Percentiles rank a stretch among this genome's conserved stretches.
Conservation (phyloP, 1,140 invertebrate species). For the Agrilus planipennis region DNA sequence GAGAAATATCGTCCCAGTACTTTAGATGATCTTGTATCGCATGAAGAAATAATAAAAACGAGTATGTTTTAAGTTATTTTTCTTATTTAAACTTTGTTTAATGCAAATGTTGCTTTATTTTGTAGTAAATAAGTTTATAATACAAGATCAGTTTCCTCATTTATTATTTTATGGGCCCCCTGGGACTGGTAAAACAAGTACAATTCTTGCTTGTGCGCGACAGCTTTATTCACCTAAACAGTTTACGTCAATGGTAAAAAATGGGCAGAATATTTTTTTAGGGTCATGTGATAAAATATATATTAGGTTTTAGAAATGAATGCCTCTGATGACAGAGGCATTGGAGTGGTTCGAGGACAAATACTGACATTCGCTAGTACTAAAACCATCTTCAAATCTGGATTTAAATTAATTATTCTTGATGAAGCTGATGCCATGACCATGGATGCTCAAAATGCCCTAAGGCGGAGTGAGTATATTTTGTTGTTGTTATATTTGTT, state of each 20-base stretch:
- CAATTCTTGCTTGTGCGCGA: constrained; percentile 91
- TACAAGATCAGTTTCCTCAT: constrained; percentile 88
- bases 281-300: constrained; percentile 57
- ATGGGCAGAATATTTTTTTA: constrained; percentile 43
- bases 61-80: constrained; percentile 56
- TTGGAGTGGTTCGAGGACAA: constrained; percentile 88
- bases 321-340: constrained; percentile 98
- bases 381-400: constrained; percentile 87
- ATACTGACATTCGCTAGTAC: constrained; percentile 95
- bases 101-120: constrained; percentile 16
- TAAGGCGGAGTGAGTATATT: constrained; percentile 79
- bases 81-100: constrained; percentile 40
- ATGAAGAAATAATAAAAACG: constrained; percentile 93
- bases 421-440: constrained; percentile 99
- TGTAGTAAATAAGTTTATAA: constrained; percentile 86
- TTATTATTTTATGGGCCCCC: constrained; percentile 97
- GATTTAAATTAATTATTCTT: constrained; percentile 93
- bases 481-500: too few species aligned
- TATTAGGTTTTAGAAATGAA: constrained; percentile 81
- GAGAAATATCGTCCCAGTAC: constrained; percentile 93
- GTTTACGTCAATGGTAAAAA: constrained; percentile 26
- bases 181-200: constrained; percentile 97
- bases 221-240: constrained; percentile 71
- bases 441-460: constrained; percentile 97
- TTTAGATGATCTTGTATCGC: constrained; percentile 89